These are phyloP conservation scores for Lithobates pipiens DNA, from an alignment of 2,797 vertebrate species.

Conservation along the genomic window DNA sequence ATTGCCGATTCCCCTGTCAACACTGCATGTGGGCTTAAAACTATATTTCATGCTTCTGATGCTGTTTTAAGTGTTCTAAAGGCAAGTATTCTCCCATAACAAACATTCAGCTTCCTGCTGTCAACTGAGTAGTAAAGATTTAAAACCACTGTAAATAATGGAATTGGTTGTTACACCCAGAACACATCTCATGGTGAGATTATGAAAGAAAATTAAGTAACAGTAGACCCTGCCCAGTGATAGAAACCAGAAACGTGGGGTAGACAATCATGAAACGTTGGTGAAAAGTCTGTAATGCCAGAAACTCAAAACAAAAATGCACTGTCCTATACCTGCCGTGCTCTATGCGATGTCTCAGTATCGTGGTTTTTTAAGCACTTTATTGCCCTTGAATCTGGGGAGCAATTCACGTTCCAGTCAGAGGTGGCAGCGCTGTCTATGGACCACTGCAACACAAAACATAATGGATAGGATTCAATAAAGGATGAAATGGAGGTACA, in stretches of 20 bases:
- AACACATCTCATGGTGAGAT: neutral
- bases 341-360: constrained; percentile 92
- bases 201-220: neutral
- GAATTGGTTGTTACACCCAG: neutral
- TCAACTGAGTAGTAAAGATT: too few species aligned
- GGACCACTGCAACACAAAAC: constrained; percentile 94
- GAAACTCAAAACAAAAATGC: constrained; percentile 9
- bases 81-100: too few species aligned
- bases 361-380: constrained; percentile 90
- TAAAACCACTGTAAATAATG: neutral
- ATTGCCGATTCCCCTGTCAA: too few species aligned
- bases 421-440: constrained; percentile 96
- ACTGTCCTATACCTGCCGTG: constrained; percentile 88
- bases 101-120: too few species aligned
- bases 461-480: constrained; percentile 70
- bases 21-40: too few species aligned
- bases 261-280: neutral
- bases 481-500: constrained; percentile 70
- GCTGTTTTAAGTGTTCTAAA: too few species aligned
- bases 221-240: neutral
- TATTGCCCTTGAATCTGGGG: constrained; percentile 90
- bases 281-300: neutral
- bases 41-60: too few species aligned
- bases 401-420: constrained; percentile 94
- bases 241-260: neutral